A percentile compares a stretch with the other conserved stretches of the same genome.
Evolutionary conservation across 2,113 vertebrate genomes (phyloP).

Genomic region (Melanerpes aurifrons): DNA sequence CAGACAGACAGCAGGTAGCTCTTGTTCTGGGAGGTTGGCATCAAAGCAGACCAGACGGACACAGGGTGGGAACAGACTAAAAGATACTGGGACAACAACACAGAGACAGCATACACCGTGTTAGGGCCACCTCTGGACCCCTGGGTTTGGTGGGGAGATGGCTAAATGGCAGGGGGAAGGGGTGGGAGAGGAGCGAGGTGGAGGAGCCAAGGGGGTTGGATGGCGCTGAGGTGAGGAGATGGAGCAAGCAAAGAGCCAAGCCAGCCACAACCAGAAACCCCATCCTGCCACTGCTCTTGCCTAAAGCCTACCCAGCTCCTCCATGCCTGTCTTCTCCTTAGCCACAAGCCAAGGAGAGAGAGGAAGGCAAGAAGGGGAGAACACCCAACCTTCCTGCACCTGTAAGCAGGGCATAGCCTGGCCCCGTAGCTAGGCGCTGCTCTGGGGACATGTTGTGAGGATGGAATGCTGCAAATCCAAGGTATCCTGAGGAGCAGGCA

Average conservation of each 20-base stretch:
- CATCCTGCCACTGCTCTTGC: background rate
- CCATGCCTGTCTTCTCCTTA: background rate
- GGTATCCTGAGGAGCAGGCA: background rate
- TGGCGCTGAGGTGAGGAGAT: background rate
- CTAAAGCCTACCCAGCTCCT: conserved; percentile 3
- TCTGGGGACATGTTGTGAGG: background rate
- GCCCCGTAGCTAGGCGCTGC: background rate
- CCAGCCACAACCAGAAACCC: background rate
- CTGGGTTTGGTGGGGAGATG: background rate
- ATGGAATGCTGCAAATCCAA: accelerated
- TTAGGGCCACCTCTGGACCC: background rate
- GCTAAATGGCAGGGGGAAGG: conserved; percentile 12
- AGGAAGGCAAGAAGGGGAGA: accelerated
- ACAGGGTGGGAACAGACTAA: conserved; percentile 60
- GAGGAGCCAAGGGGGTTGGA: background rate
- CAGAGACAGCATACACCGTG: conserved; percentile 47
- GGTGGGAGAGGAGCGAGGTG: background rate
- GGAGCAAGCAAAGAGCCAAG: conserved; percentile 46
- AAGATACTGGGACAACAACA: conserved; percentile 70
- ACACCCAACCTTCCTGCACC: background rate
- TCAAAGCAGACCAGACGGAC: conserved; percentile 60
- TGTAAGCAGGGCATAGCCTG: accelerated
- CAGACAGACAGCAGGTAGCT: conserved; percentile 62
- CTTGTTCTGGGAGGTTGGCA: conserved; percentile 54
- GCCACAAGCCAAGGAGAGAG: background rate